A percentile compares a stretch with the other conserved stretches of the same genome.
These are phyloP conservation scores for Acleris sparsana DNA, from an alignment of 2,888 invertebrate genomes.

Conservation along the genomic window DNA sequence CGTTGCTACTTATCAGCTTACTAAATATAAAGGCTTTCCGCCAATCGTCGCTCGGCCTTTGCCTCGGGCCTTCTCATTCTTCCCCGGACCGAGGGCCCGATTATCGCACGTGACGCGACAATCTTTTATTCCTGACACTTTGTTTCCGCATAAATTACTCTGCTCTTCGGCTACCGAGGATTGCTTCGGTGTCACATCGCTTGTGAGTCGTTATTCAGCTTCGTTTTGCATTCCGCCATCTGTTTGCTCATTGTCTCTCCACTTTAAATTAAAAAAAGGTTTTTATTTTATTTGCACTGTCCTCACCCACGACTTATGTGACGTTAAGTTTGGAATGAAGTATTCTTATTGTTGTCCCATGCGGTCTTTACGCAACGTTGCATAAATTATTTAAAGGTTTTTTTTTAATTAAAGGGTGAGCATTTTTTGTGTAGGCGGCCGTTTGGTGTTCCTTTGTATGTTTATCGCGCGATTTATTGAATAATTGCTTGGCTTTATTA, in stretches of 20 bases:
- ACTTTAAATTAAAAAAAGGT: constrained; percentile 76
- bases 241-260: constrained; percentile 81
- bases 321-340: constrained; percentile 79
- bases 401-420: constrained; percentile 65
- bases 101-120: constrained; percentile 72
- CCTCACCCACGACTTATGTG: constrained; percentile 80
- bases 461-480: constrained; percentile 34
- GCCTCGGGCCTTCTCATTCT: constrained; percentile 53
- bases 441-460: constrained; percentile 28
- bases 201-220: constrained; percentile 62
- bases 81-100: constrained; percentile 53
- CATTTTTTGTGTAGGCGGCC: constrained; percentile 22
- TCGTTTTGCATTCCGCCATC: constrained; percentile 81
- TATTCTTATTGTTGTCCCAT: constrained; percentile 73
- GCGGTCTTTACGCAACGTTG: constrained; percentile 71
- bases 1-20: constrained; percentile 58
- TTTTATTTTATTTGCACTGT: constrained; percentile 71
- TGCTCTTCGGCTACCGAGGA: constrained; percentile 63
- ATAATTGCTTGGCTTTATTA: constrained; percentile 30
- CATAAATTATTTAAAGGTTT: constrained; percentile 72
- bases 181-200: constrained; percentile 60
- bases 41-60: constrained; percentile 50
- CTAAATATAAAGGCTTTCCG: constrained; percentile 64
- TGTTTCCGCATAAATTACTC: constrained; percentile 76
- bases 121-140: constrained; percentile 71